Evolutionary conservation across 1,140 invertebrate genomes (phyloP).

Genomic region (Holotrichia oblita): DNA sequence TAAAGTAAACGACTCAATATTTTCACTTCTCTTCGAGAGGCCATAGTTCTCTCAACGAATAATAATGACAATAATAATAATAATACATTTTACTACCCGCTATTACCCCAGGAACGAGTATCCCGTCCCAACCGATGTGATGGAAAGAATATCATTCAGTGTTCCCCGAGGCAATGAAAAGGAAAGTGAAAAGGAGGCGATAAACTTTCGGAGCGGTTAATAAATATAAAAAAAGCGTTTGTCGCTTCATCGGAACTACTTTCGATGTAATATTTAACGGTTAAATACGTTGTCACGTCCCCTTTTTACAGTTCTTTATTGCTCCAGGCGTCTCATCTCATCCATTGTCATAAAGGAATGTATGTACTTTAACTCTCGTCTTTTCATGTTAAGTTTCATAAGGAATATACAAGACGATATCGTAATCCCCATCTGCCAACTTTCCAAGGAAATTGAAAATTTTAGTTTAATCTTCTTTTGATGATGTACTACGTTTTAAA

Average conservation of each 20-base stretch:
- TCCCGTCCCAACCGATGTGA: neutral
- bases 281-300: neutral
- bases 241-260: neutral
- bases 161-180: constrained; percentile 5
- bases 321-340: neutral
- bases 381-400: too few relatives aligned
- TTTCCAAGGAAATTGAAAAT: too few relatives aligned
- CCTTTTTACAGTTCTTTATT: neutral
- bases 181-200: neutral
- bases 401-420: too few relatives aligned
- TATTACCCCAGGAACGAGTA: neutral
- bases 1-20: constrained; percentile 9
- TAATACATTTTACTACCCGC: neutral
- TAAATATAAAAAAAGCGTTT: constrained; percentile 17
- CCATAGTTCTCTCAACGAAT: neutral
- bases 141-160: neutral
- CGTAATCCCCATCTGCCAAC: too few relatives aligned
- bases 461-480: too few relatives aligned
- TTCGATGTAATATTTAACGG: constrained; percentile 7
- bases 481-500: too few relatives aligned
- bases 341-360: too few relatives aligned
- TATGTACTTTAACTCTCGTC: too few relatives aligned
- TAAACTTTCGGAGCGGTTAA: neutral
- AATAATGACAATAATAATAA: neutral
- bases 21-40: neutral